These are phyloP conservation scores for Syritta pipiens DNA, from an alignment of 2,888 invertebrate genomes.

Conservation along the genomic window DNA sequence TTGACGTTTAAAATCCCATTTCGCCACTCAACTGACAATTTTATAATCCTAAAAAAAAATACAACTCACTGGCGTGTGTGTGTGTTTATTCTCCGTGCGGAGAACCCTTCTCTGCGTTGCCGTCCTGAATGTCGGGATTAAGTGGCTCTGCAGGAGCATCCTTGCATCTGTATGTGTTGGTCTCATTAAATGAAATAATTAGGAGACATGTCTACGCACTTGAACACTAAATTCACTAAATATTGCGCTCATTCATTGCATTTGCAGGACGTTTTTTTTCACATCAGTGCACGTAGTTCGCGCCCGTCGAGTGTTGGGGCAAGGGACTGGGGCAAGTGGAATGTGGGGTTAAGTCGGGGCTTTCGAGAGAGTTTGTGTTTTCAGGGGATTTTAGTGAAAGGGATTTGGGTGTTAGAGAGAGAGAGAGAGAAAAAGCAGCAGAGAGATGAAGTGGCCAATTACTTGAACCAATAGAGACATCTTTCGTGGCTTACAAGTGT, in stretches of 20 bases:
- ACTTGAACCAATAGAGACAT: no score
- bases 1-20: constrained; percentile 58
- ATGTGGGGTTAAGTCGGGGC: no score
- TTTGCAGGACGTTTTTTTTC: constrained; percentile 12
- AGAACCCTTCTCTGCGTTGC: not conserved
- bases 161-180: no score
- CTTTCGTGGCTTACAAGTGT: no score
- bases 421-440: no score
- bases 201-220: constrained; percentile 62
- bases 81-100: not conserved
- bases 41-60: constrained; percentile 54
- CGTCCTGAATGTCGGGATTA: not conserved
- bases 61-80: constrained; percentile 50
- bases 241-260: constrained; percentile 12
- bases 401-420: no score
- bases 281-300: not conserved
- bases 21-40: constrained; percentile 57
- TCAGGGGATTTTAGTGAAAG: no score
- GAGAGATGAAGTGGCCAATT: no score
- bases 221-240: constrained; percentile 47
- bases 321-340: no score
- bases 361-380: no score
- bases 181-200: constrained; percentile 65
- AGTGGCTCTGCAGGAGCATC: not conserved
- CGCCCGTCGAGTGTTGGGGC: not conserved